phyloP scores from a whole-genome alignment of 1,140 invertebrate genomes.

The Nomia melanderi region DNA sequence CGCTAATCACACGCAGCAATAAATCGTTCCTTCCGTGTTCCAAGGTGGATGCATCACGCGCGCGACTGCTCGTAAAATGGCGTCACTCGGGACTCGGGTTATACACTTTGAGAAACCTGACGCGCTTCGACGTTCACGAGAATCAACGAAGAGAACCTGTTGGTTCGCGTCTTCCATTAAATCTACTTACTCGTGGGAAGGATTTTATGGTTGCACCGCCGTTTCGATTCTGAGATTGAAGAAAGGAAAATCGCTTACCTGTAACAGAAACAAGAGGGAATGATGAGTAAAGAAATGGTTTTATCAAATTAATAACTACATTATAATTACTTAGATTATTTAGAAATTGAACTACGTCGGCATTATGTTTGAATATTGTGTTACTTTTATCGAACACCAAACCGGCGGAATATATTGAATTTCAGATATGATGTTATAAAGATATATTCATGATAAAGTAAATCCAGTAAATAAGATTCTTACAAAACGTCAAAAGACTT shows the following conservation, averaged over 20 bases:
- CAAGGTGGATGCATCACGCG: not conserved
- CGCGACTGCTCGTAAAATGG: too few relatives aligned
- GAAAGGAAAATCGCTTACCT: not conserved
- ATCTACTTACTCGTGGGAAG: not conserved
- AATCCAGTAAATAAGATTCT: too few relatives aligned
- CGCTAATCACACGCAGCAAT: constrained; percentile 19
- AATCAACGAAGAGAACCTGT: not conserved
- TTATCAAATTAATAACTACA: too few relatives aligned
- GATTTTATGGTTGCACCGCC: too few relatives aligned
- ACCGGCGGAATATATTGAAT: too few relatives aligned
- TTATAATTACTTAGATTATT: too few relatives aligned
- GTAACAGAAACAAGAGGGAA: not conserved
- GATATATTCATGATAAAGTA: too few relatives aligned
- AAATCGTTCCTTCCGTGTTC: constrained; percentile 16
- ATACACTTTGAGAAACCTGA: not conserved
- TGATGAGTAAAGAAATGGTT: not conserved
- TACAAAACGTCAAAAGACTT: too few relatives aligned
- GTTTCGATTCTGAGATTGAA: not conserved
- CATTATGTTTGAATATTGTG: too few relatives aligned
- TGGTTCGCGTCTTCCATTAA: not conserved
- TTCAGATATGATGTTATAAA: not conserved
- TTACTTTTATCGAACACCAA: too few relatives aligned
- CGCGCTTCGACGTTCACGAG: not conserved
- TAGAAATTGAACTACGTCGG: too few relatives aligned
- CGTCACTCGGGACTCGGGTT: too few relatives aligned